Conservation (phyloP, 2,888 invertebrate genomes). For the Meliscaeva auricollis region DNA sequence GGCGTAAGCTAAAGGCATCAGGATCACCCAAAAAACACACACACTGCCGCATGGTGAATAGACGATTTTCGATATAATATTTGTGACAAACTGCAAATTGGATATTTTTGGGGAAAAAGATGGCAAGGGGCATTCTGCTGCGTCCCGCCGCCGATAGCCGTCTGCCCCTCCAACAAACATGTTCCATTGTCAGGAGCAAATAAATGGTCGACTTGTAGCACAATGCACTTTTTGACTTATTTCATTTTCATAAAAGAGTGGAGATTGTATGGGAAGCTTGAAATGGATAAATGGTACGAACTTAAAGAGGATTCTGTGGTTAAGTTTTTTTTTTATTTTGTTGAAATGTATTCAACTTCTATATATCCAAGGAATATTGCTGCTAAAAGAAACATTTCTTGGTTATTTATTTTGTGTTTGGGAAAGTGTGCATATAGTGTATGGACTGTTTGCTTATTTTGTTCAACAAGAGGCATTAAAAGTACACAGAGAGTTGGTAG, state of each 20-base stretch:
- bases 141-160: not conserved
- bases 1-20: not conserved
- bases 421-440: not conserved
- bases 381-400: not conserved
- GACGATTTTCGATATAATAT: constrained; percentile 52
- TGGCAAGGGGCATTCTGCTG: not conserved
- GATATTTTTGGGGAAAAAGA: constrained; percentile 51
- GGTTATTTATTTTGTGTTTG: not conserved
- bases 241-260: constrained; percentile 1
- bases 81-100: constrained; percentile 75
- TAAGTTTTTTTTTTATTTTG: constrained; percentile 2
- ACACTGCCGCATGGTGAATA: not conserved
- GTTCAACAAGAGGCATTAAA: constrained; percentile 5
- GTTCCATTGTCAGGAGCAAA: constrained; percentile 24
- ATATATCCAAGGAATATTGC: not conserved
- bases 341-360: constrained; percentile 6
- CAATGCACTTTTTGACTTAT: constrained; percentile 32
- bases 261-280: not conserved
- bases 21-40: too few relatives aligned
- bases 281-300: constrained; percentile 11
- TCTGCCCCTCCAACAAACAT: not conserved
- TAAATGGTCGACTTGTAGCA: constrained; percentile 22
- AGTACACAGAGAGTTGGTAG: not conserved
- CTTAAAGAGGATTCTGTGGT: constrained; percentile 13
- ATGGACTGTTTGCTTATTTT: not conserved